Conservation (phyloP, 2,888 invertebrate genomes). For the Heliconius erato region DNA sequence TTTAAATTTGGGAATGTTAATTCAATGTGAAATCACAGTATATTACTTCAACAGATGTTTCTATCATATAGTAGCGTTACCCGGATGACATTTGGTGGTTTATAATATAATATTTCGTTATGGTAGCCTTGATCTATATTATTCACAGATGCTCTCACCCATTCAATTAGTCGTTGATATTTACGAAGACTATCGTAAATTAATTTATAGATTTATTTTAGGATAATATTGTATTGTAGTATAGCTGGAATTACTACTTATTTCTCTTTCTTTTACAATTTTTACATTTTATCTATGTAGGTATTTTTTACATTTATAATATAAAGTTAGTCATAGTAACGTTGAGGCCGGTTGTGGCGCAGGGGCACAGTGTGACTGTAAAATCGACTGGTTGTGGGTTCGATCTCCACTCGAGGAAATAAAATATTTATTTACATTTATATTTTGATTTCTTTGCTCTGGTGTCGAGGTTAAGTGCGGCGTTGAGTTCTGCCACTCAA, state of each 20-base stretch:
- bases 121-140: constrained; percentile 50
- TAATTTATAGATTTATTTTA: constrained; percentile 33
- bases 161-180: constrained; percentile 48
- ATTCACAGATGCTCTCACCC: constrained; percentile 43
- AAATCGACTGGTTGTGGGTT: too few species aligned
- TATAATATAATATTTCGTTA: constrained; percentile 55
- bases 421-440: too few species aligned
- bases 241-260: background rate
- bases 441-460: too few species aligned
- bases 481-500: too few species aligned
- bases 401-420: too few species aligned
- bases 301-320: background rate
- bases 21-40: background rate
- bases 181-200: constrained; percentile 44
- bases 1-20: background rate
- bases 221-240: background rate
- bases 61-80: constrained; percentile 55
- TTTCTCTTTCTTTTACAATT: background rate
- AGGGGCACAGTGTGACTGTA: too few species aligned
- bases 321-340: background rate
- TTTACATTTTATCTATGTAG: background rate
- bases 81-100: constrained; percentile 60
- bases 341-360: too few species aligned
- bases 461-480: too few species aligned
- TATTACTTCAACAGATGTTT: constrained; percentile 23